Conservation (phyloP, 2,797 vertebrate genomes). For the Notolabrus celidotus region DNA sequence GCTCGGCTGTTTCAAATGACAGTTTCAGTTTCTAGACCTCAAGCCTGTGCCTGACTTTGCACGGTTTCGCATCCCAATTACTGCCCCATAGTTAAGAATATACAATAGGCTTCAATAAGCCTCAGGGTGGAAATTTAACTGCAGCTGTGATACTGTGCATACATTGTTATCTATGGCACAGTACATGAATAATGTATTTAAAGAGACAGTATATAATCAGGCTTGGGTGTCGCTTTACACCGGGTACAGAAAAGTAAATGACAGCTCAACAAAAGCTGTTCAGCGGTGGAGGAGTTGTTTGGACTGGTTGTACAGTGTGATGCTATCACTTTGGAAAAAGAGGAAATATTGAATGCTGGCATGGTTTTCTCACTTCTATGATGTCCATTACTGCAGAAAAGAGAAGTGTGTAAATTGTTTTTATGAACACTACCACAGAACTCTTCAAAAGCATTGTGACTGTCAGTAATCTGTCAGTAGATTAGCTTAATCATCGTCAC, state of each 20-base stretch:
- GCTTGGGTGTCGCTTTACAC: conserved; percentile 45
- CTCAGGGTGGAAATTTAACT: conserved; percentile 29
- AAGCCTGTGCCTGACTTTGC: conserved; percentile 30
- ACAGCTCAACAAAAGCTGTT: conserved; percentile 33
- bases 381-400: conserved; percentile 32
- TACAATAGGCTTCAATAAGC: conserved; percentile 32
- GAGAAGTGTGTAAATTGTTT: conserved; percentile 39
- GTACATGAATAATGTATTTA: conserved; percentile 68
- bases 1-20: conserved; percentile 70
- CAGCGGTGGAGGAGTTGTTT: neutral
- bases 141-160: conserved; percentile 41
- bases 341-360: conserved; percentile 33
- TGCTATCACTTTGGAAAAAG: conserved; percentile 22
- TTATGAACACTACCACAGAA: neutral
- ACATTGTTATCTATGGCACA: conserved; percentile 24
- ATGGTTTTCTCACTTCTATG: conserved; percentile 25
- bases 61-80: conserved; percentile 76
- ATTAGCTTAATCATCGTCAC: neutral
- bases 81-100: conserved; percentile 21
- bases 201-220: conserved; percentile 22
- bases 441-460: neutral
- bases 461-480: neutral
- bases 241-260: conserved; percentile 41
- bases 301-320: conserved; percentile 18
- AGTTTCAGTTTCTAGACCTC: conserved; percentile 67